Conservation (phyloP, 1,140 invertebrate genomes). For the Whitmania pigra region DNA sequence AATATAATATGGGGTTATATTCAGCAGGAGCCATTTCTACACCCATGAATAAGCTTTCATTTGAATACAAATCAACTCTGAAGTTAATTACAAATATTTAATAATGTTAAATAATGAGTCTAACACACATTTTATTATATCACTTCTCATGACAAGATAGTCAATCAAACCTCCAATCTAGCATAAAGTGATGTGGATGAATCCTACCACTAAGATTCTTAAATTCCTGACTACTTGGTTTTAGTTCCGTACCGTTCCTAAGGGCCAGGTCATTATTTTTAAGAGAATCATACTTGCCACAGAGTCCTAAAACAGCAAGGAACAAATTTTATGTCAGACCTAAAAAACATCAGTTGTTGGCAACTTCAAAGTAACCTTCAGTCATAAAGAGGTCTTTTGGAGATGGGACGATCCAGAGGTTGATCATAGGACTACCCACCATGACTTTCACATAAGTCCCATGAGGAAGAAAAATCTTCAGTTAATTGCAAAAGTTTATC, state of each 20-base stretch:
- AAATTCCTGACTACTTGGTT: too few relatives aligned
- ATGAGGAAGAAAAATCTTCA: conserved; percentile 32
- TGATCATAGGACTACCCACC: conserved; percentile 31
- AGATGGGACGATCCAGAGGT: conserved; percentile 35
- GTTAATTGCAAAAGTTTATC: neutral
- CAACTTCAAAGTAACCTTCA: conserved; percentile 28
- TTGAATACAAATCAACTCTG: conserved; percentile 13
- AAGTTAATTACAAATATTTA: neutral
- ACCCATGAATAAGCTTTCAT: conserved; percentile 17
- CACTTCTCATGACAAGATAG: neutral
- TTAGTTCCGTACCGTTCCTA: conserved; percentile 15
- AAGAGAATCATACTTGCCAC: conserved; percentile 9
- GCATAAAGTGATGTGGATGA: conserved; percentile 17
- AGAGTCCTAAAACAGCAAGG: neutral
- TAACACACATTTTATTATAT: neutral
- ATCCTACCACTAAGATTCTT: conserved; percentile 9
- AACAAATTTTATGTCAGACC: neutral
- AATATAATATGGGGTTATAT: conserved; percentile 11
- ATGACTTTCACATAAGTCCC: conserved; percentile 34
- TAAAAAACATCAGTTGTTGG: neutral
- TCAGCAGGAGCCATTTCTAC: neutral
- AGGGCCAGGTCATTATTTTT: conserved; percentile 29
- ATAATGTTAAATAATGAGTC: neutral
- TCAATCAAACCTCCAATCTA: conserved; percentile 20
- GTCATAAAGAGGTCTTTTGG: conserved; percentile 29